Percentiles rank a stretch among this genome's conserved stretches.
phyloP scores from a whole-genome alignment of 2,113 vertebrate species.

The Lepus europaeus region DNA sequence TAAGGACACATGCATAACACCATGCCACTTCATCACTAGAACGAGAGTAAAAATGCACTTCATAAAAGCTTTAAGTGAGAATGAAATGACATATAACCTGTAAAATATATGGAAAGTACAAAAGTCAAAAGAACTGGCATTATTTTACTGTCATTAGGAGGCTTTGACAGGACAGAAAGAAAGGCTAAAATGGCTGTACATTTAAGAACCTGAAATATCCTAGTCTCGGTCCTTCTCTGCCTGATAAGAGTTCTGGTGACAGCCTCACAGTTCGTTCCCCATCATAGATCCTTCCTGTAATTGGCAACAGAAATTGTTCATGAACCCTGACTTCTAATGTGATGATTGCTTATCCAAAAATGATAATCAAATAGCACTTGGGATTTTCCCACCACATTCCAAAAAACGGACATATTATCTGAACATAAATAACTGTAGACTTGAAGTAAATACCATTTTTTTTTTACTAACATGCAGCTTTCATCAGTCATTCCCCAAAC shows the following conservation, averaged over 20 bases:
- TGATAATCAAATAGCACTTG: neutral
- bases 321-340: neutral
- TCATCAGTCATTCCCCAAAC: neutral
- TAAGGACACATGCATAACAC: neutral
- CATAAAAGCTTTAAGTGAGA: neutral
- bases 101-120: neutral
- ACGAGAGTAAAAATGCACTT: neutral
- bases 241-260: neutral
- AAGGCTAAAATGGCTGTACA: neutral
- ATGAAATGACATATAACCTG: neutral
- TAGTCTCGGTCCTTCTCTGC: neutral
- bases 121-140: neutral
- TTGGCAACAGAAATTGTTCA: neutral
- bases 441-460: neutral
- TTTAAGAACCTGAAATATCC: neutral
- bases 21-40: neutral
- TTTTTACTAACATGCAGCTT: neutral
- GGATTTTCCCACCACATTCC: neutral
- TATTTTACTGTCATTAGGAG: neutral
- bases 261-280: too few species aligned
- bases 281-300: neutral
- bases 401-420: neutral
- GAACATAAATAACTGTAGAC: neutral
- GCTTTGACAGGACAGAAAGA: neutral
- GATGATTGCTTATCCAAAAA: neutral